These are phyloP conservation scores for Hippocampus guttulatus DNA, from an alignment of 2,113 vertebrate genomes.

Conservation along the genomic window DNA sequence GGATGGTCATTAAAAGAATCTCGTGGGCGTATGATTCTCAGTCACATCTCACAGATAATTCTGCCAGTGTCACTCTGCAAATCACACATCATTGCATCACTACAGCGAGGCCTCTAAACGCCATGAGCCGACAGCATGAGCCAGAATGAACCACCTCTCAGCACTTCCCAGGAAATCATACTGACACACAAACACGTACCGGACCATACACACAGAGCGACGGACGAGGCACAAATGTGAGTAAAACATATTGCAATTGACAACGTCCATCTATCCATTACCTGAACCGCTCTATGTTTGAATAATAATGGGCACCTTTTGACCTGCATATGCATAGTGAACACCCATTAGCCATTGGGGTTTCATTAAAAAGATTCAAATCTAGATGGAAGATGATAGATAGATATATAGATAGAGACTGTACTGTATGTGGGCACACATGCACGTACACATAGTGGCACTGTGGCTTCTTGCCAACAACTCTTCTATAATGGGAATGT, in stretches of 20 bases:
- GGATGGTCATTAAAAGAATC: constrained; percentile 9
- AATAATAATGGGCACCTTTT: constrained; percentile 36
- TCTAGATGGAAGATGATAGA: not conserved
- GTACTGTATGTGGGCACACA: not conserved
- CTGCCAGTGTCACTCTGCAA: constrained; percentile 43
- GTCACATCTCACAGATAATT: constrained; percentile 41
- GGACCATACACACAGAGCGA: not conserved
- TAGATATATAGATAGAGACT: not conserved
- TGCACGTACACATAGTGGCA: constrained; percentile 6
- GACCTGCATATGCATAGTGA: constrained; percentile 7
- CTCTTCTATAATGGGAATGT: constrained; percentile 14
- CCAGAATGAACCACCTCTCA: constrained; percentile 54
- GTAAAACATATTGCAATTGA: constrained; percentile 26
- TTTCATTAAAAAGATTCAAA: no score
- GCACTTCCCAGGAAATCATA: constrained; percentile 45
- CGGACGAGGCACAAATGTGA: constrained; percentile 11
- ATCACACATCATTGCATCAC: constrained; percentile 43
- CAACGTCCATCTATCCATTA: not conserved
- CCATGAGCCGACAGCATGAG: constrained; percentile 31
- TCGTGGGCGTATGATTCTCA: constrained; percentile 29
- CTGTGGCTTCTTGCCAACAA: constrained; percentile 31
- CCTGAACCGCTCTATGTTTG: not conserved
- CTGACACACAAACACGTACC: constrained; percentile 24
- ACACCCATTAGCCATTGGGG: no score
- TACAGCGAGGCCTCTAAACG: constrained; percentile 20